Conservation (phyloP, 2,797 vertebrate species). For the Tinamus major region DNA sequence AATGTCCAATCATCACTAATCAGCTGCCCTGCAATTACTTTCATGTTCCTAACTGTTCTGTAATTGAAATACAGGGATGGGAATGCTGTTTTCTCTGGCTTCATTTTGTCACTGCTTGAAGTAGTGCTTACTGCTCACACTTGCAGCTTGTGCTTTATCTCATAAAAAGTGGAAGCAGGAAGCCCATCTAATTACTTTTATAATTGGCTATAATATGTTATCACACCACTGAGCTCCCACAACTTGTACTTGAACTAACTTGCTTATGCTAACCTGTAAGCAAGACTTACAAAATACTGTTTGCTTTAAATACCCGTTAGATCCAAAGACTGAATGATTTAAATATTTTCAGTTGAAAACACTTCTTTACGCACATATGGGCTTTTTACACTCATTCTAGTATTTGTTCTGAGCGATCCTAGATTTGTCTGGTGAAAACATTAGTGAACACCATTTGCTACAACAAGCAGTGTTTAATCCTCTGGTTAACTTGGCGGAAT, state of each 20-base stretch:
- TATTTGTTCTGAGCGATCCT: neutral
- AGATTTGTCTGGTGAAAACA: neutral
- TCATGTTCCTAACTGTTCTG: neutral
- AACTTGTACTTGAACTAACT: neutral
- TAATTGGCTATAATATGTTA: neutral
- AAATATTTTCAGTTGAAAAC: neutral
- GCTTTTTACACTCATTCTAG: slow-evolving; percentile 25
- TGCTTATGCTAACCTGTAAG: neutral
- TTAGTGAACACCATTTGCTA: neutral
- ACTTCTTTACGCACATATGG: neutral
- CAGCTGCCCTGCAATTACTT: neutral
- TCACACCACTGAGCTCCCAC: neutral
- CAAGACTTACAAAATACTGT: neutral
- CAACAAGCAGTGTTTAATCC: slow-evolving; percentile 8
- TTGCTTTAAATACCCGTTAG: neutral
- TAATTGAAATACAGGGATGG: neutral
- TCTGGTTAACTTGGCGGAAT: neutral
- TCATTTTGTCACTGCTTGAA: slow-evolving; percentile 14
- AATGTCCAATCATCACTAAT: neutral
- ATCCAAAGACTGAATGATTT: neutral
- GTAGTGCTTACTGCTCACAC: neutral
- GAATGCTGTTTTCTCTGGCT: slow-evolving; percentile 6
- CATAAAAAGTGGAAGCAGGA: slow-evolving; percentile 24
- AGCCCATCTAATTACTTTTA: slow-evolving; percentile 11
- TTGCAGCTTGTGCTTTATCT: neutral